Percentiles rank a stretch among this genome's conserved stretches.
Conservation (phyloP, 23 tunicate genomes). For the Botrylloides violaceus region DNA sequence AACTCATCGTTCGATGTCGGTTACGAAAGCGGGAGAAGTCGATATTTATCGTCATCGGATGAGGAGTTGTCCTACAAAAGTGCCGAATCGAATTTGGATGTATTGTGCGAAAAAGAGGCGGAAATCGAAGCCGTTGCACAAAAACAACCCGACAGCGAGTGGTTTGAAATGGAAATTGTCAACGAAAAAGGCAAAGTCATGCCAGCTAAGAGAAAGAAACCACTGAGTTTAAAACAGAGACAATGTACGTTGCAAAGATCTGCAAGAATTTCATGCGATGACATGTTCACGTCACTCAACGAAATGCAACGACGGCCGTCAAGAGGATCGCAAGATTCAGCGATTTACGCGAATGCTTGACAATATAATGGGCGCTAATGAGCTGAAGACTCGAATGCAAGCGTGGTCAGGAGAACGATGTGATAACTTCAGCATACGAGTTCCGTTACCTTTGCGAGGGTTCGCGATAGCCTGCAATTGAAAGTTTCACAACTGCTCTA, state of each 20-base stretch:
- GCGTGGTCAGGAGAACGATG: no score
- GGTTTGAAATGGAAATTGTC: background rate
- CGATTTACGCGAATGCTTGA: background rate
- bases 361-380: no score
- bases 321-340: background rate
- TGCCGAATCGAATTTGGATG: background rate
- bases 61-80: background rate
- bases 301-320: background rate
- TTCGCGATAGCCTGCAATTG: no score
- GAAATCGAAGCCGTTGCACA: background rate
- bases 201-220: background rate
- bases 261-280: background rate
- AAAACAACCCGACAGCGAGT: background rate
- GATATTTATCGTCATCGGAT: constrained; percentile 5
- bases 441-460: no score
- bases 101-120: background rate
- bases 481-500: no score
- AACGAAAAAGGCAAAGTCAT: background rate
- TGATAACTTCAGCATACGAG: no score
- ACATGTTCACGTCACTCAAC: background rate
- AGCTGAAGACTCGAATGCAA: no score
- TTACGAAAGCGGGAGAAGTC: constrained; percentile 23
- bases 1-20: constrained; percentile 18
- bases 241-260: background rate
- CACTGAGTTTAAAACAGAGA: background rate